A percentile compares a stretch with the other conserved stretches of the same genome.
Conservation (phyloP, 2,113 vertebrate species). For the Arenaria interpres region DNA sequence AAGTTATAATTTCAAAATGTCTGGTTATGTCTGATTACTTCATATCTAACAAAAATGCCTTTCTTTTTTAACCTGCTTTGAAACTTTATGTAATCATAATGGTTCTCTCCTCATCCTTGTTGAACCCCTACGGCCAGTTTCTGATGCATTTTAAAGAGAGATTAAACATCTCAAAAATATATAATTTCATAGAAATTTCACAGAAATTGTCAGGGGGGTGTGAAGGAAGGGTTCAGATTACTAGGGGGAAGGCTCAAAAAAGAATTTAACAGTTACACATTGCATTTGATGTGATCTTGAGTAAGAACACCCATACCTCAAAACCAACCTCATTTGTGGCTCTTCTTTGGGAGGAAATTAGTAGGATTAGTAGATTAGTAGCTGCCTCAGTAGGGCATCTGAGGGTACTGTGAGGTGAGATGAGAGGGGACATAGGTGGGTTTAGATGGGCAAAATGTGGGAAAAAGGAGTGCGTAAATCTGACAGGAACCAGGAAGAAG, state of each 20-base stretch:
- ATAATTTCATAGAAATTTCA: background rate
- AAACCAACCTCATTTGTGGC: background rate
- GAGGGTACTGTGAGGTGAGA: background rate
- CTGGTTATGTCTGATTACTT: background rate
- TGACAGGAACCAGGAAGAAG: background rate
- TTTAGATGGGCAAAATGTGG: background rate
- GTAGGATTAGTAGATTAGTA: background rate
- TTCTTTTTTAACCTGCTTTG: background rate
- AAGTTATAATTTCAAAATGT: background rate
- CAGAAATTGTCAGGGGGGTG: background rate
- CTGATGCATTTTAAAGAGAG: background rate
- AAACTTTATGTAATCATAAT: background rate
- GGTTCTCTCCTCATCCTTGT: background rate
- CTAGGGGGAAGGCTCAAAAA: background rate
- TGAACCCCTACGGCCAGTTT: background rate
- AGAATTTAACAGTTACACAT: background rate
- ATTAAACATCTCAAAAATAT: background rate
- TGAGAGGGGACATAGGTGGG: background rate
- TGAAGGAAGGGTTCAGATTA: background rate
- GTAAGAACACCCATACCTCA: background rate
- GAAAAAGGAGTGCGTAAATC: background rate
- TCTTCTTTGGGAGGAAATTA: background rate
- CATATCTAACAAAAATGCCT: background rate
- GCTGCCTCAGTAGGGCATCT: background rate
- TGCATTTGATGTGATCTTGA: background rate